A percentile compares a stretch with the other conserved stretches of the same genome.
phyloP scores from a whole-genome alignment of 2,797 vertebrate genomes.

The Gymnothorax javanicus region DNA sequence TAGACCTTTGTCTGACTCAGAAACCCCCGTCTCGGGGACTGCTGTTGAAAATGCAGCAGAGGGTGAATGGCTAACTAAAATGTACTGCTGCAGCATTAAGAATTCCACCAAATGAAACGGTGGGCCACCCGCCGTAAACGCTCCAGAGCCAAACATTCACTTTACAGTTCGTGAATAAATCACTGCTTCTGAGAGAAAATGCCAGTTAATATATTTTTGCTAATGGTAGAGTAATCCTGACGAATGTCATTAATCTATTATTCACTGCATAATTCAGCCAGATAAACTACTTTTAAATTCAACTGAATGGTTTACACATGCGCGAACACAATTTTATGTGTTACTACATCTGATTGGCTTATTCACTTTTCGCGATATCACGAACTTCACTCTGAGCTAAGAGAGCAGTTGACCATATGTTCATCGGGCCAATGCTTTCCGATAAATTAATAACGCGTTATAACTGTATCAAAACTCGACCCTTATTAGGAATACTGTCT shows the following conservation, averaged over 20 bases:
- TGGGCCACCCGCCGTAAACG: background rate
- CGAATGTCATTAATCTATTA: background rate
- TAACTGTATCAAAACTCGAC: background rate
- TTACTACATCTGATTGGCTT: background rate
- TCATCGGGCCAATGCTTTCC: background rate
- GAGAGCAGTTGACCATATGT: background rate
- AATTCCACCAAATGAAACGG: background rate
- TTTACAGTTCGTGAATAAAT: slow-evolving; percentile 10
- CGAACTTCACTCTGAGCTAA: background rate
- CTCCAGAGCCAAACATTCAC: background rate
- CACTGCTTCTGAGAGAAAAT: background rate
- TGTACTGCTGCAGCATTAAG: slow-evolving; percentile 38
- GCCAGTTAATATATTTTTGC: background rate
- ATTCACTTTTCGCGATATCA: background rate
- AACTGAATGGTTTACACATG: background rate
- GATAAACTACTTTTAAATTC: background rate
- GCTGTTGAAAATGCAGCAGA: slow-evolving; percentile 23
- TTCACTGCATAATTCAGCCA: background rate
- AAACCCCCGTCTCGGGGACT: slow-evolving; percentile 37
- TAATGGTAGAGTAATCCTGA: background rate
- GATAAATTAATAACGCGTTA: background rate
- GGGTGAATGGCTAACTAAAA: slow-evolving; percentile 14
- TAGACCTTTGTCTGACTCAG: slow-evolving; percentile 58
- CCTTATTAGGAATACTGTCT: background rate
- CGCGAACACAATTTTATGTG: background rate